A percentile compares a stretch with the other conserved stretches of the same genome.
These are phyloP conservation scores for Teleiodes luculella DNA, from an alignment of 2,888 invertebrate species.

Conservation along the genomic window DNA sequence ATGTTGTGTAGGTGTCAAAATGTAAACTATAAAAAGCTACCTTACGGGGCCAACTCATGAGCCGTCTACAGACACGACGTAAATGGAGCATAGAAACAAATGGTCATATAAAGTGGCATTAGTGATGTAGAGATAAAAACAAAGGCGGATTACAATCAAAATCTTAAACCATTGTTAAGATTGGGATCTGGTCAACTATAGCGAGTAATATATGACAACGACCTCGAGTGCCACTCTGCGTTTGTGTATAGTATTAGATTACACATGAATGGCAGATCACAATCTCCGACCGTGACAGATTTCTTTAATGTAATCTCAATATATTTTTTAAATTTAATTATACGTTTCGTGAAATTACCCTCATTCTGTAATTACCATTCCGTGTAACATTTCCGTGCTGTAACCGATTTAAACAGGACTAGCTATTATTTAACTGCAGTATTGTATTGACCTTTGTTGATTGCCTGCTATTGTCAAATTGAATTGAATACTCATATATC, in stretches of 20 bases:
- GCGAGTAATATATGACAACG: conserved; percentile 35
- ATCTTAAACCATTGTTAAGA: conserved; percentile 32
- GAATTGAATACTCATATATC: conserved; percentile 11
- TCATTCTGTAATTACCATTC: conserved; percentile 19
- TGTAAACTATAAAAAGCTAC: conserved; percentile 16
- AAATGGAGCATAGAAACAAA: conserved; percentile 5
- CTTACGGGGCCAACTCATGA: background rate
- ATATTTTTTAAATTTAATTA: conserved; percentile 24
- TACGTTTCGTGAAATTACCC: conserved; percentile 16
- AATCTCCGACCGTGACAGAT: conserved; percentile 32
- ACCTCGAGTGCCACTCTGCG: conserved; percentile 35
- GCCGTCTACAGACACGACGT: conserved; percentile 1
- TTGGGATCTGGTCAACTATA: conserved; percentile 31
- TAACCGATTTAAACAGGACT: conserved; percentile 30
- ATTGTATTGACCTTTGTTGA: conserved; percentile 24
- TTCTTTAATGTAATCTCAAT: conserved; percentile 27
- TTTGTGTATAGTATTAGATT: conserved; percentile 28
- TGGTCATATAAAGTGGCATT: conserved; percentile 1
- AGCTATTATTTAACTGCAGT: conserved; percentile 25
- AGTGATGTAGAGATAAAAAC: conserved; percentile 13
- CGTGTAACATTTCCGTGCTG: conserved; percentile 33
- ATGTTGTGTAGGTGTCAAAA: conserved; percentile 14
- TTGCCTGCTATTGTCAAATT: conserved; percentile 20
- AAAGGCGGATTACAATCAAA: conserved; percentile 20
- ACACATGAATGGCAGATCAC: conserved; percentile 22